Base-by-base conservation (phyloP, 1,140 invertebrate species). In the Ceratina australensis region DNA sequence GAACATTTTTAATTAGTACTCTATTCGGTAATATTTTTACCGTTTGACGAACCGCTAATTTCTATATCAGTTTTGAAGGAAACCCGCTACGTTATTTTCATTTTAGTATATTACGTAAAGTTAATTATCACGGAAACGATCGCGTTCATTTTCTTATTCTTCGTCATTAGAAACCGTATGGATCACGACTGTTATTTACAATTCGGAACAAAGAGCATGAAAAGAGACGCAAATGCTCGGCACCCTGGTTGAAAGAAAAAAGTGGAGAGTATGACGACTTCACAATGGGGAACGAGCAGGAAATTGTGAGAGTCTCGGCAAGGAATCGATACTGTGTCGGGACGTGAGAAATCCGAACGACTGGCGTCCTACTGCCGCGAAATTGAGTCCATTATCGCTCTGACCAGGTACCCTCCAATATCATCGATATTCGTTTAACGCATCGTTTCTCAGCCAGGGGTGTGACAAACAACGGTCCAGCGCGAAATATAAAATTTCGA, bases 371-470 rank as follows among this genome's bases (percentile, higher is more conserved):
- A 63, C 69, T 56, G 75, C 81, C 81, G 67, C 84, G 72, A 86
- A 84, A 87, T 88, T 83, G 79, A 82, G 80, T 88, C 87, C 84
- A 89, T 88, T 90, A 89, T 89, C 87, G 80, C 71, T 75, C 72
- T 76, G 82, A 71, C 84, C 88, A 85, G 82, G 78, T 85, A 85
- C 78, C 84, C 73, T 77, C 78, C 83, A 76, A 79, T 83, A 82
- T 79, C 81, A 88, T 86, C 81, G 80, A 88, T 89, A 85, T 88
- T 87, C 85, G 79, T 87, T 89, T 86, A 87, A 89, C 80, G 82
- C 84, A 66, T 85, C 86, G 78, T 86, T 87, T 86, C 67, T 57
- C 74, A 49, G 61, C 67, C 68, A 49, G 56, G 33, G 68, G 52
- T 65, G 77, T 82, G 79, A 85, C 81, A 88, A 88, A 88, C 87